Percentiles rank a stretch among this genome's conserved stretches.
Evolutionary conservation across 1,140 invertebrate species (phyloP).

Genomic region (Lineus longissimus): DNA sequence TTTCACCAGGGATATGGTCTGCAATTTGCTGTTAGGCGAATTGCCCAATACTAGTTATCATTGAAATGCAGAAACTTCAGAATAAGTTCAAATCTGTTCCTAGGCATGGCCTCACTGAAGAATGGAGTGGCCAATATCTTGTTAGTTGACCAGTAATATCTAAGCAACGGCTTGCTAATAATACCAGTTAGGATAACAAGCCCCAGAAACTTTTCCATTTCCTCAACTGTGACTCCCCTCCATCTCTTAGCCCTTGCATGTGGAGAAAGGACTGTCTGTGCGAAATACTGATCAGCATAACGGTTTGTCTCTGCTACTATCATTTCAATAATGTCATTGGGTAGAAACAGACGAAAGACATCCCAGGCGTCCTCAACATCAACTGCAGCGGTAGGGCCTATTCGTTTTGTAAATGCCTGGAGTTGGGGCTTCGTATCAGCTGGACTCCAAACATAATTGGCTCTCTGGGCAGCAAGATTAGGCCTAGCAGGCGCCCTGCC

Average conservation of each 20-base stretch:
- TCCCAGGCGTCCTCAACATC: neutral
- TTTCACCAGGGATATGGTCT: no score
- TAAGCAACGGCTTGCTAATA: neutral
- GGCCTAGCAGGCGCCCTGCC: neutral
- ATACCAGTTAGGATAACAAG: neutral
- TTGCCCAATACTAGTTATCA: no score
- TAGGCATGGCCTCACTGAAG: conserved; percentile 5
- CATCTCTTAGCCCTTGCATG: neutral
- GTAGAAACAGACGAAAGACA: neutral
- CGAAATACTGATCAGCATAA: neutral
- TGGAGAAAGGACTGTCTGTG: neutral
- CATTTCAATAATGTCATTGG: neutral
- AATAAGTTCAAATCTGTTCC: conserved; percentile 6
- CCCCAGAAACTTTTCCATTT: conserved; percentile 8
- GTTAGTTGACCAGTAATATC: conserved; percentile 6
- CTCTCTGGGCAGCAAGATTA: neutral
- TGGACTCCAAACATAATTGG: neutral
- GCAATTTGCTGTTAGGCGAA: no score
- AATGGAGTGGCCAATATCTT: neutral
- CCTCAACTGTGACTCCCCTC: neutral
- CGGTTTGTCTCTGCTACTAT: no score
- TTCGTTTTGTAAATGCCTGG: neutral
- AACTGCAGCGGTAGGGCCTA: neutral
- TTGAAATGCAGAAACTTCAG: conserved; percentile 3
- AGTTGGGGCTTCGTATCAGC: neutral